phyloP scores from a whole-genome alignment of 2,113 vertebrate genomes.

The Chaenocephalus aceratus region DNA sequence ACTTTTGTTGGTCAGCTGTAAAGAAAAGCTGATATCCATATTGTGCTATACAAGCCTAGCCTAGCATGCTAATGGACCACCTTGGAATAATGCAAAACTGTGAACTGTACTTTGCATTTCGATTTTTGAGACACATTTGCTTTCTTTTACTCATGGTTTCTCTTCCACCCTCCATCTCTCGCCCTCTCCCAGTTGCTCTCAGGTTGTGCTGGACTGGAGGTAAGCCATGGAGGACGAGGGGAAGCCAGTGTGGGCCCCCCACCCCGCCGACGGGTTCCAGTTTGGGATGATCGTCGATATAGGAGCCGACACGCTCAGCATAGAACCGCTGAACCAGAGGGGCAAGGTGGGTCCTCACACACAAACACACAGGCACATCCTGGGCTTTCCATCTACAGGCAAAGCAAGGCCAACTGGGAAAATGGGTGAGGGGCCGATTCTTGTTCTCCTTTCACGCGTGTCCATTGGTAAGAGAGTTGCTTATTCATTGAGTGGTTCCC shows the following conservation, averaged over 20 bases:
- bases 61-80: not conserved
- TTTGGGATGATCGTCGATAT: slow-evolving; percentile 97
- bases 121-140: not conserved
- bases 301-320: slow-evolving; percentile 92
- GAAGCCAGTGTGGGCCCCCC: slow-evolving; percentile 98
- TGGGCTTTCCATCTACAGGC: slow-evolving; percentile 2
- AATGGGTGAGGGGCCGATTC: slow-evolving; percentile 70
- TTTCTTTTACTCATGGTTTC: not conserved
- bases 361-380: not conserved
- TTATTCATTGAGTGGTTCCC: not conserved
- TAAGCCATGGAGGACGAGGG: slow-evolving; percentile 93
- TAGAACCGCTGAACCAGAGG: slow-evolving; percentile 91
- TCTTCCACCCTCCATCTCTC: not conserved
- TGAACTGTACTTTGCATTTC: slow-evolving; percentile 46
- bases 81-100: slow-evolving; percentile 41
- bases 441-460: not conserved
- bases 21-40: not conserved
- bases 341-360: slow-evolving; percentile 90
- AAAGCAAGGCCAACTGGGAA: slow-evolving; percentile 73
- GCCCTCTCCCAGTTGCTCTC: slow-evolving; percentile 56
- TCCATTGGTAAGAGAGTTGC: not conserved
- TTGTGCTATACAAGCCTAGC: not conserved
- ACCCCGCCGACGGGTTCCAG: slow-evolving; percentile 97
- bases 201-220: slow-evolving; percentile 61
- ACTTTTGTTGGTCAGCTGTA: not conserved